Evolutionary conservation across 2,797 vertebrate species (phyloP).

Genomic region (Ateles fusciceps): DNA sequence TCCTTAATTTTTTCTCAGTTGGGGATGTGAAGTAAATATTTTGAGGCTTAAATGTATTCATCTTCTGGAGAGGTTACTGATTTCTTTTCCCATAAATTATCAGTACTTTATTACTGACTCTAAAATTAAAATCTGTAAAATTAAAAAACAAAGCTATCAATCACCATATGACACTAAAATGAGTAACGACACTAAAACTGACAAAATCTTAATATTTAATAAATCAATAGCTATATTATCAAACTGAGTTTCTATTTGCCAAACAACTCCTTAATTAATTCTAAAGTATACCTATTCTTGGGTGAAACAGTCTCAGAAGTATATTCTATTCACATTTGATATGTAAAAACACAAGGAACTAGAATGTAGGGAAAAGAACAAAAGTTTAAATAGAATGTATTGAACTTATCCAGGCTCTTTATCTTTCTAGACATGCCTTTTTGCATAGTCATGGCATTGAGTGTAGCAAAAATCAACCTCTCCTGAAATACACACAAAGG

Average conservation of each 20-base stretch:
- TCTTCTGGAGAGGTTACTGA: not conserved
- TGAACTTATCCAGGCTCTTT: not conserved
- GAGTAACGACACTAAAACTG: not conserved
- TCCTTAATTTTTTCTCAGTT: not conserved
- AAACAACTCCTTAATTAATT: not conserved
- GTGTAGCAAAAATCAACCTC: not conserved
- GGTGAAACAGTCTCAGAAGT: not conserved
- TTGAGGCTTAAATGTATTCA: constrained; percentile 21
- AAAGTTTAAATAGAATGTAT: not conserved
- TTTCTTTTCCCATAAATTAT: constrained; percentile 2
- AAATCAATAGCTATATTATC: constrained; percentile 6
- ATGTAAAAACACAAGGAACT: not conserved
- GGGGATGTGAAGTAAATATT: not conserved
- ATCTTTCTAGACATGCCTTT: not conserved
- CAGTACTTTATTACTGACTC: constrained; percentile 4
- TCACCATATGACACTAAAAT: not conserved
- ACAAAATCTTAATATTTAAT: constrained; percentile 5
- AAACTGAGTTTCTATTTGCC: not conserved
- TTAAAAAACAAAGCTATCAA: not conserved
- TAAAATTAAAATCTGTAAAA: constrained; percentile 37
- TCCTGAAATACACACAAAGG: not conserved
- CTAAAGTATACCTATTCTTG: not conserved
- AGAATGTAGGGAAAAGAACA: not conserved
- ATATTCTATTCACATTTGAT: not conserved
- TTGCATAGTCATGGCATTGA: not conserved